Conservation (phyloP, 1,140 invertebrate genomes). For the Melipona quadrifasciata region DNA sequence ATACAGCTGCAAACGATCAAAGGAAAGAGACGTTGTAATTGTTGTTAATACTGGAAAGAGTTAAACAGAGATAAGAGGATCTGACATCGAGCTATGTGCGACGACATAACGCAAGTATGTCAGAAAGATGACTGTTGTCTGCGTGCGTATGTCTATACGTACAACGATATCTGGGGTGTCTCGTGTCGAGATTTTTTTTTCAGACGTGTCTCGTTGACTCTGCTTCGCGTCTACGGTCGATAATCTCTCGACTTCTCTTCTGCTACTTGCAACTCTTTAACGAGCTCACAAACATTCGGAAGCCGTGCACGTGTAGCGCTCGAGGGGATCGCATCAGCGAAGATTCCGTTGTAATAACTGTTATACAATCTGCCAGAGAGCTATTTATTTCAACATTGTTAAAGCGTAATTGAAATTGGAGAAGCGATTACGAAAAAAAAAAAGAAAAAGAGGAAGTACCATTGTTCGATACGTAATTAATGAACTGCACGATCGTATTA, state of each 20-base stretch:
- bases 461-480: not conserved
- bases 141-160: not conserved
- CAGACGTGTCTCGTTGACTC: conserved; percentile 24
- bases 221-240: conserved; percentile 34
- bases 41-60: not conserved
- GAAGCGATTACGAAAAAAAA: too few species aligned
- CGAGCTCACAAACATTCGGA: not conserved
- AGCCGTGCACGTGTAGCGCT: not conserved
- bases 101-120: not conserved
- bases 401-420: not conserved
- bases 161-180: conserved; percentile 26
- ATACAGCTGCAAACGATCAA: not conserved
- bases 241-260: conserved; percentile 37
- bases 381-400: not conserved
- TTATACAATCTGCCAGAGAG: not conserved
- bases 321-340: not conserved
- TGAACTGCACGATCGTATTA: not conserved
- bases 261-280: conserved; percentile 12
- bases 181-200: conserved; percentile 31
- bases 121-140: conserved; percentile 10
- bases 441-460: not conserved
- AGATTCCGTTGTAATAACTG: too few species aligned
- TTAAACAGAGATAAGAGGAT: not conserved
- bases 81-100: not conserved
- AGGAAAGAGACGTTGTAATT: too few species aligned